Percentiles rank a stretch among this genome's conserved stretches.
phyloP scores from a whole-genome alignment of 2,888 invertebrate species.

The Melipona beecheii region DNA sequence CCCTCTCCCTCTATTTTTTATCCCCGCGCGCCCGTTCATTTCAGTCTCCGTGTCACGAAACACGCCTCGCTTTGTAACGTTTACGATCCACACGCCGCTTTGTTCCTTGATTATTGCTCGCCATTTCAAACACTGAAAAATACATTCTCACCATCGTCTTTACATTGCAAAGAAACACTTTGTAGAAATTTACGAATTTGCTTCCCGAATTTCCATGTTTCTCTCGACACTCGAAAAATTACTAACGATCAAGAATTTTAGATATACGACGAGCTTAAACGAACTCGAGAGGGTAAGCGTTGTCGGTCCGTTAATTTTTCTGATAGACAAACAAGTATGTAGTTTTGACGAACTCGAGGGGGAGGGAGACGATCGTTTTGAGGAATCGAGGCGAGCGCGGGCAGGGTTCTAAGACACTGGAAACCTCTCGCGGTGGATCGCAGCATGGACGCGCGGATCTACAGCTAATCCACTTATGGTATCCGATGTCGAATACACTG shows the following conservation, averaged over 20 bases:
- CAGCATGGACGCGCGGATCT: conserved; percentile 66
- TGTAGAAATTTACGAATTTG: too few relatives aligned
- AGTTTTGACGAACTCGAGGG: background rate
- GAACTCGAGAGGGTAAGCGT: too few relatives aligned
- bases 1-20: conserved; percentile 29
- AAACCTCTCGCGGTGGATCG: conserved; percentile 61
- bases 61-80: conserved; percentile 28
- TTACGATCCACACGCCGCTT: conserved; percentile 23
- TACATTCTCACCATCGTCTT: background rate
- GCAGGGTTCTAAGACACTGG: conserved; percentile 53
- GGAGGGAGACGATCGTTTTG: conserved; percentile 12
- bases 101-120: background rate
- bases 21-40: background rate
- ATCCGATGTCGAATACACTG: conserved; percentile 79
- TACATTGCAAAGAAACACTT: too few relatives aligned
- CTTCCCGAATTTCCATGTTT: too few relatives aligned
- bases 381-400: conserved; percentile 8
- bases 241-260: too few relatives aligned
- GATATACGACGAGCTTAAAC: too few relatives aligned
- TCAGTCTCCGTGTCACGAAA: conserved; percentile 29
- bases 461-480: conserved; percentile 81
- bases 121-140: background rate
- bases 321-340: background rate
- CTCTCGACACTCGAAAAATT: too few relatives aligned
- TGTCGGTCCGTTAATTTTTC: too few relatives aligned